phyloP scores from a whole-genome alignment of 2,797 vertebrate genomes.

The Toxotes lorentzi region DNA sequence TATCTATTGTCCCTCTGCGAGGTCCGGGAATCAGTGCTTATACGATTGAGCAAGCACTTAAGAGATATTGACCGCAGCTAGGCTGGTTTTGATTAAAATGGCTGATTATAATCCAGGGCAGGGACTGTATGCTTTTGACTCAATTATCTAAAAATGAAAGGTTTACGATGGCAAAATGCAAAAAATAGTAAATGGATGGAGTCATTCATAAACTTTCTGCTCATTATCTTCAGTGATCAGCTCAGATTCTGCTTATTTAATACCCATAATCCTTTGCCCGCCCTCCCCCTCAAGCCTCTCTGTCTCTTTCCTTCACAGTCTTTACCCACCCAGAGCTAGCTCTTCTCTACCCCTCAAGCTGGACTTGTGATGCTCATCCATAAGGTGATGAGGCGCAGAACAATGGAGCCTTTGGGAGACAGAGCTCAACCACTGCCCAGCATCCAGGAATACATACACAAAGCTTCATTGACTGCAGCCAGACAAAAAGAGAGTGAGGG shows the following conservation, averaged over 20 bases:
- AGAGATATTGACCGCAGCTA: slow-evolving; percentile 53
- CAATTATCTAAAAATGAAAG: slow-evolving; percentile 35
- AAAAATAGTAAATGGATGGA: slow-evolving; percentile 18
- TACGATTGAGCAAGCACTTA: slow-evolving; percentile 55
- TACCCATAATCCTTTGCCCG: slow-evolving; percentile 53
- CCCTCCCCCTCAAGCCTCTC: slow-evolving; percentile 15
- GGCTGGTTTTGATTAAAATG: slow-evolving; percentile 66
- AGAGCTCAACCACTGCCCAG: slow-evolving; percentile 77
- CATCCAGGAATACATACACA: slow-evolving; percentile 85
- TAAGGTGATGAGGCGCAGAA: slow-evolving; percentile 77
- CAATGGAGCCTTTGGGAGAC: slow-evolving; percentile 86
- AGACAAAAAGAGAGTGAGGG: slow-evolving; percentile 29
- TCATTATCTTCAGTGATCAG: slow-evolving; percentile 30
- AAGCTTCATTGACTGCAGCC: slow-evolving; percentile 85
- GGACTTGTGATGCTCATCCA: slow-evolving; percentile 83
- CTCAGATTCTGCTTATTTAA: slow-evolving; percentile 41
- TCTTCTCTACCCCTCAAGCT: slow-evolving; percentile 52
- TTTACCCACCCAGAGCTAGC: slow-evolving; percentile 27
- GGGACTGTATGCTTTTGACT: slow-evolving; percentile 24
- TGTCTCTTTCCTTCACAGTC: slow-evolving; percentile 36
- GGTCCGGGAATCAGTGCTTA: slow-evolving; percentile 55
- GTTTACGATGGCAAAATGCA: slow-evolving; percentile 18
- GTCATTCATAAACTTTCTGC: slow-evolving; percentile 19
- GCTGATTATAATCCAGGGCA: slow-evolving; percentile 48
- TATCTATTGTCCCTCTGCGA: slow-evolving; percentile 66